Percentiles rank a stretch among this genome's conserved stretches.
These are phyloP conservation scores for Rallus limicola DNA, from an alignment of 2,113 vertebrate species.

Conservation along the genomic window DNA sequence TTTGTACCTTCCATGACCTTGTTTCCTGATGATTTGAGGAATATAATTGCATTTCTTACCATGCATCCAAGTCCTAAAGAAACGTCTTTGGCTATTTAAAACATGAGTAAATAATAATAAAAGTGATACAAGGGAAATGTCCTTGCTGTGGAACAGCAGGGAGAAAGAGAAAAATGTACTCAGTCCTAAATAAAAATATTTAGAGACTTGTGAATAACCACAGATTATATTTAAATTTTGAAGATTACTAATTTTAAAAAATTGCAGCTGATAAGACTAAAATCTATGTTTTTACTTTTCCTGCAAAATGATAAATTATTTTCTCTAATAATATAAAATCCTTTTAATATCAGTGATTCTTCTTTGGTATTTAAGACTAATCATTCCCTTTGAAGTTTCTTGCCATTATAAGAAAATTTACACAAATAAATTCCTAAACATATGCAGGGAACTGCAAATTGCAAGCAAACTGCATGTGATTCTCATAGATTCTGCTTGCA, in stretches of 20 bases:
- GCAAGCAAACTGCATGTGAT: neutral
- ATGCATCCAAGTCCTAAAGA: neutral
- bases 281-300: neutral
- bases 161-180: neutral
- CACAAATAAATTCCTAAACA: neutral
- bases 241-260: neutral
- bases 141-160: neutral
- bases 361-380: neutral
- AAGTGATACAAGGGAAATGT: neutral
- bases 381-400: neutral
- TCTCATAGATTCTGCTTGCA: neutral
- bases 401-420: neutral
- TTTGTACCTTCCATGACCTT: neutral
- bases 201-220: neutral
- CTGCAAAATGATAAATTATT: neutral
- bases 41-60: neutral
- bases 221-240: neutral
- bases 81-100: neutral
- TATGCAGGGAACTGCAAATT: neutral
- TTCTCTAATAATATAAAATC: neutral
- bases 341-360: neutral
- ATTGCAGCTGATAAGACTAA: neutral
- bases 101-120: neutral
- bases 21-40: neutral
- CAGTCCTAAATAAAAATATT: neutral